A percentile compares a stretch with the other conserved stretches of the same genome.
Conservation (phyloP, 2,797 vertebrate species). For the Nyctalus aviator region DNA sequence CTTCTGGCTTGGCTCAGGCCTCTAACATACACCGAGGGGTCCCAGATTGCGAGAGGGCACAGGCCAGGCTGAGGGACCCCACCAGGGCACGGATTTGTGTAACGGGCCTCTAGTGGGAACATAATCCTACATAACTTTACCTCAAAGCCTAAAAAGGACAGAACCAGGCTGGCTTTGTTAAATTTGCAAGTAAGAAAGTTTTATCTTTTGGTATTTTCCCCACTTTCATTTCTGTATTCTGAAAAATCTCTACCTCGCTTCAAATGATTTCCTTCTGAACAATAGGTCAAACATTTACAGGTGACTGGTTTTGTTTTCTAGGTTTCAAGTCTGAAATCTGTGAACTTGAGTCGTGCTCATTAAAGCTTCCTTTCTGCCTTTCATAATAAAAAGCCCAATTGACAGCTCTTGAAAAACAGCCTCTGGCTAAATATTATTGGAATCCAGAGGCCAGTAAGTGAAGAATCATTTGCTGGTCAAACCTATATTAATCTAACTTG, state of each 20-base stretch:
- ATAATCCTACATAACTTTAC: constrained; percentile 1
- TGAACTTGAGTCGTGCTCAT: constrained; percentile 82
- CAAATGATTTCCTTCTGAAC: constrained; percentile 74
- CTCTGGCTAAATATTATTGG: constrained; percentile 83
- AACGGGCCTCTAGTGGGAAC: background rate
- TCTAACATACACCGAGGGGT: no score
- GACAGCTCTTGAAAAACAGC: constrained; percentile 82
- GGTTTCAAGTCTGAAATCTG: constrained; percentile 78
- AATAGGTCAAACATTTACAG: constrained; percentile 82
- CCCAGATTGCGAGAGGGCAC: no score
- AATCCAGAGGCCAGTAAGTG: constrained; percentile 79
- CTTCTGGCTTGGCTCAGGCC: no score
- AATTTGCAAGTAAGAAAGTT: constrained; percentile 52
- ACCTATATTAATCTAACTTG: constrained; percentile 83
- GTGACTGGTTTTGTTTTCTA: constrained; percentile 83
- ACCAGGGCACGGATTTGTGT: no score
- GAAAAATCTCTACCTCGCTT: constrained; percentile 57
- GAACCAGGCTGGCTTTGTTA: constrained; percentile 8
- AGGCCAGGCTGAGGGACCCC: no score
- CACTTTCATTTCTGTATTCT: constrained; percentile 42
- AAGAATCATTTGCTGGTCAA: constrained; percentile 78
- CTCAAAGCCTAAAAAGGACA: constrained; percentile 15
- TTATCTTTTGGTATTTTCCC: constrained; percentile 58
- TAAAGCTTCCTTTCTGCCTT: constrained; percentile 81
- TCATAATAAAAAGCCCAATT: constrained; percentile 78